Conservation (phyloP, 2,113 vertebrate genomes). For the Aplodontia rufa region DNA sequence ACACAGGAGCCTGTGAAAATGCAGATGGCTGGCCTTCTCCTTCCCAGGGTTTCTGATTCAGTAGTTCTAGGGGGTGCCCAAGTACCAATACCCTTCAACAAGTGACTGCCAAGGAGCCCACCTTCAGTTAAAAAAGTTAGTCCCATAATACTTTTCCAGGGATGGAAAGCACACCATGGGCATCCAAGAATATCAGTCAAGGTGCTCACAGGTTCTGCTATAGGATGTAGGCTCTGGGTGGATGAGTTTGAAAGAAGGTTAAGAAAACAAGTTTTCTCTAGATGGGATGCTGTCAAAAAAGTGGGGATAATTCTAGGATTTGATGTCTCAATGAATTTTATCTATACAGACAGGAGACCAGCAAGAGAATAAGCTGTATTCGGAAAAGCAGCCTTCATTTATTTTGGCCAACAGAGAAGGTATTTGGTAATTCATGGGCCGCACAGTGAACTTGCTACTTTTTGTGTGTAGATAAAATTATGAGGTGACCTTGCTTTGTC, state of each 20-base stretch:
- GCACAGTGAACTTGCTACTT: slow-evolving; percentile 14
- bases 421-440: slow-evolving; percentile 9
- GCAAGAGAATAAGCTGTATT: not conserved
- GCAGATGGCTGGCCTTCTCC: too few species aligned
- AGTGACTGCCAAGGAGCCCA: not conserved
- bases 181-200: not conserved
- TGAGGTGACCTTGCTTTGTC: slow-evolving; percentile 52
- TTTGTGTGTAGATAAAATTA: slow-evolving; percentile 44
- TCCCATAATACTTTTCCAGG: not conserved
- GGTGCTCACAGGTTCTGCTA: not conserved
- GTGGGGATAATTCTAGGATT: not conserved
- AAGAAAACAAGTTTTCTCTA: not conserved
- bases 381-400: not conserved
- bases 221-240: not conserved
- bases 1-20: not conserved
- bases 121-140: not conserved
- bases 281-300: not conserved
- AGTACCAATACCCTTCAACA: not conserved
- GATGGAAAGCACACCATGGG: not conserved
- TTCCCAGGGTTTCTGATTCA: not conserved
- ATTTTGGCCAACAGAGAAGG: not conserved
- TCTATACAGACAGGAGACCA: not conserved
- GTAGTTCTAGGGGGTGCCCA: not conserved
- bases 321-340: not conserved
- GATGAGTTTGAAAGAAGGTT: not conserved